Evolutionary conservation across 1,140 invertebrate genomes (phyloP).

Genomic region (Teleogryllus occipitalis): DNA sequence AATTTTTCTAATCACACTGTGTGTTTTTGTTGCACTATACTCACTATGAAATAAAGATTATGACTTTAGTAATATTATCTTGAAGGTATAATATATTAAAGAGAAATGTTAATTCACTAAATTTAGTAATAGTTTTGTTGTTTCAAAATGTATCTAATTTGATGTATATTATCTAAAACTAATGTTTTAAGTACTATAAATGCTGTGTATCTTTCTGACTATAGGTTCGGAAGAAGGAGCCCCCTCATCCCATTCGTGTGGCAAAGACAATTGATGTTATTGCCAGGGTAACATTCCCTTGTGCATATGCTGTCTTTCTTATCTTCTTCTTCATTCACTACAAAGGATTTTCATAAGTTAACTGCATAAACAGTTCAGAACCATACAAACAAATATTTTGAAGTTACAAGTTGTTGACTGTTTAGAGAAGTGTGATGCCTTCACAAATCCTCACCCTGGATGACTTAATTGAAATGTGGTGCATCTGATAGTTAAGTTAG

Average conservation of each 20-base stretch:
- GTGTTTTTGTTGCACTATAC: no score
- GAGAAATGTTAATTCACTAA: neutral
- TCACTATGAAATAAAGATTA: no score
- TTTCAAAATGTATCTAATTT: no score
- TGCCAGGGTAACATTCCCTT: slow-evolving; percentile 83
- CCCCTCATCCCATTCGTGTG: slow-evolving; percentile 81
- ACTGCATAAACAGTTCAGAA: neutral
- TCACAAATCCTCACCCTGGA: neutral
- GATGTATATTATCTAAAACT: no score
- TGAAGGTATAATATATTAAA: no score
- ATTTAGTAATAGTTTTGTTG: no score
- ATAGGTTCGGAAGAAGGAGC: slow-evolving; percentile 79
- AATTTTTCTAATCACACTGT: no score
- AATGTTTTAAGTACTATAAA: neutral
- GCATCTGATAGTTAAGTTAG: neutral
- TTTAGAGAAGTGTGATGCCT: neutral
- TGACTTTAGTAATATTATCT: no score
- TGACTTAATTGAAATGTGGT: neutral
- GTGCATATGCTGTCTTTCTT: slow-evolving; percentile 83
- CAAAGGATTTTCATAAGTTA: slow-evolving; percentile 37
- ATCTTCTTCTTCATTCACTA: slow-evolving; percentile 92
- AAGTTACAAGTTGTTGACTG: neutral
- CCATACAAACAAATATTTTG: neutral
- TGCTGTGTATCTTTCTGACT: slow-evolving; percentile 44
- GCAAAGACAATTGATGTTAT: slow-evolving; percentile 92